Base-by-base conservation (phyloP, 2,888 invertebrate genomes). In the Drosophila paranaensis region DNA sequence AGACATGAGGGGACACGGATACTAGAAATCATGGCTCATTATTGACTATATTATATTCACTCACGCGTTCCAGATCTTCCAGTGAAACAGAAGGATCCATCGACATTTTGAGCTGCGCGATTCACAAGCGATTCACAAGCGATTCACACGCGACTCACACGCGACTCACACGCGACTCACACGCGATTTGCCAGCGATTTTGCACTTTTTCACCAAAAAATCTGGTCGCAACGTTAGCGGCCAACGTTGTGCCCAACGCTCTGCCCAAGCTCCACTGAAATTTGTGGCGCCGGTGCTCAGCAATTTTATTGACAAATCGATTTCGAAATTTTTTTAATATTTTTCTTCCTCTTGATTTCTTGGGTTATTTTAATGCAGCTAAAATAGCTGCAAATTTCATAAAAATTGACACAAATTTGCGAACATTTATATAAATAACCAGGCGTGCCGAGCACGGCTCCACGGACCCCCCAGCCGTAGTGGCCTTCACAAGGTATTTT, bases 1-100 rank as follows among this genome's bases (percentile, higher is more conserved):
- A 30, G 30, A 9, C 14, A 54, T 11, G 40, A 10, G 8, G 20
- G 25, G 11, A 40, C 40, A 54, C 30, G 40, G 30, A 51, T 60
- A 63, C 25, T 14, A 54, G 16, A 33, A 33, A 27, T 42, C 35
- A 16, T 25, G n/a, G 5, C 16, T 16, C 20, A 20, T 20, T 2
- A 20, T 39, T 33, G n/a, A 25, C 25, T 39, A 14, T 2, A 14
- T 14, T 40, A 42, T 33, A n/a, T 39, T 14, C 71, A 84, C 85
- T 82, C 90, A 92, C 92, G 82, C 89, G 91, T 55, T 92, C 91
- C 61, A 92, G 84, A 71, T 92, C 92, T 16, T 92, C 92, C 54
- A 82, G 76, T 1, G 91, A 87, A 53, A 92, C 90, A 20, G 91
- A n/a, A 61, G 91, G 91, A 70, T 91, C 91, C 90, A 91, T 83